Evolutionary conservation across 2,888 invertebrate species (phyloP), one percentile per base, ranked within the genome.

Genomic region (Tetramorium bicarinatum): DNA sequence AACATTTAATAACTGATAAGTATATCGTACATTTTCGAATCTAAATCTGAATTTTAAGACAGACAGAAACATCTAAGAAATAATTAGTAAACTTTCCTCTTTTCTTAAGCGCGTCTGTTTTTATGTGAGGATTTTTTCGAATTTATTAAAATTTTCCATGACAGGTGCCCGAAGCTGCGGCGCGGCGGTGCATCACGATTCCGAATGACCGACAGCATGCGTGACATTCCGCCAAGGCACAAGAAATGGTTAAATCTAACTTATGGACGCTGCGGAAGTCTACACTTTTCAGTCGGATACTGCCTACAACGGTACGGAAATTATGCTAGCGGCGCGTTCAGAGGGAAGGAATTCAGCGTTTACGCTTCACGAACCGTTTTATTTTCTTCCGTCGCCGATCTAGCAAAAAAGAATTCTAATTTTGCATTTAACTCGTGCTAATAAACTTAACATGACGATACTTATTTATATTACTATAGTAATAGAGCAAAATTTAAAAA

Each of bases 181-280:
- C 9, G 21, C 64, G 66, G 25, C 8, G 44, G 54, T 54, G 71
- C 54, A 75, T 71, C 61, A 54, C 56, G 59, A 52, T 66, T 69
- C 77, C 56, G 83, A 76, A 21, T 76, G 67, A 67, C 85, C 38
- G 69, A 79, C 83, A 56, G 84, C 81, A 64, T 61, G 84, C 89
- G 81, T 86, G 83, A 89, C 91, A 91, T 91, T 91, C 91, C 88
- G 47, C 11, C 62, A 76, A 83, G 62, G 85, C 82, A 34, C 29
- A 86, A 84, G 86, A 87, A 88, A 87, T 82, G 82, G 75, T 84
- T 82, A 56, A 84, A 61, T 72, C 82, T 85, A 79, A 91, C 84
- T 89, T 91, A 89, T 89, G 87, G 84, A 85, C 87, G 67, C 18
- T 29, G 82, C 75, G 72, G 25, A 47, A 76, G 84, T 71, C 21